Evolutionary conservation across 2,113 vertebrate genomes (phyloP).

Genomic region (Leucopsar rothschildi): DNA sequence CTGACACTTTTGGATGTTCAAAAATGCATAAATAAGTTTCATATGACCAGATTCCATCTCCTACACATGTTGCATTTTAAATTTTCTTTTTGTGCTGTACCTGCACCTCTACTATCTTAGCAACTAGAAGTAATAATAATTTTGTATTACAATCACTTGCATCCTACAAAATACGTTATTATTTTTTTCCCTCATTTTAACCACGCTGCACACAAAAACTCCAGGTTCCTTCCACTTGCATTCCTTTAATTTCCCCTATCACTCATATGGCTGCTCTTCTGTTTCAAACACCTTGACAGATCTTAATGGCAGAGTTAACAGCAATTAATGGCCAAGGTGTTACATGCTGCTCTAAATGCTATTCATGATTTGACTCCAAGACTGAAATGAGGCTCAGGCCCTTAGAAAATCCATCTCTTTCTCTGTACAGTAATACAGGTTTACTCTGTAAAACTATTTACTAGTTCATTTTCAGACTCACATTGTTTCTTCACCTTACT

Average conservation of each 20-base stretch:
- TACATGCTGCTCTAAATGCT: neutral
- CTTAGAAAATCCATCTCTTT: neutral
- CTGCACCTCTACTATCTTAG: neutral
- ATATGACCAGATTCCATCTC: neutral
- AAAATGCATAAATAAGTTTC: neutral
- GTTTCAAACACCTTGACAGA: neutral
- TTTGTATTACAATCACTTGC: neutral
- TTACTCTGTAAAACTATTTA: neutral
- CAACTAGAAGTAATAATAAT: neutral
- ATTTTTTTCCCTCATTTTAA: neutral
- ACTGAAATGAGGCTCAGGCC: neutral
- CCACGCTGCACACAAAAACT: fast-evolving
- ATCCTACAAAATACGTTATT: neutral
- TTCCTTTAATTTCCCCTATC: neutral
- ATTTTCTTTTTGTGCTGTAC: neutral
- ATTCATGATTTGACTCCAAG: neutral
- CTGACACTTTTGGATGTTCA: neutral
- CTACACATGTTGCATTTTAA: neutral
- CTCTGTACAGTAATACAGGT: neutral
- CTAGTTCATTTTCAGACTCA: neutral
- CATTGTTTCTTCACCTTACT: neutral
- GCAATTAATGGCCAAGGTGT: neutral
- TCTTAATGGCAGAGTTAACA: neutral
- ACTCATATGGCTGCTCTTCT: neutral
- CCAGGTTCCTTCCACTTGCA: neutral